Percentiles rank a stretch among this genome's conserved stretches.
Conservation (phyloP, 2,888 invertebrate genomes). For the Atherix ibis region DNA sequence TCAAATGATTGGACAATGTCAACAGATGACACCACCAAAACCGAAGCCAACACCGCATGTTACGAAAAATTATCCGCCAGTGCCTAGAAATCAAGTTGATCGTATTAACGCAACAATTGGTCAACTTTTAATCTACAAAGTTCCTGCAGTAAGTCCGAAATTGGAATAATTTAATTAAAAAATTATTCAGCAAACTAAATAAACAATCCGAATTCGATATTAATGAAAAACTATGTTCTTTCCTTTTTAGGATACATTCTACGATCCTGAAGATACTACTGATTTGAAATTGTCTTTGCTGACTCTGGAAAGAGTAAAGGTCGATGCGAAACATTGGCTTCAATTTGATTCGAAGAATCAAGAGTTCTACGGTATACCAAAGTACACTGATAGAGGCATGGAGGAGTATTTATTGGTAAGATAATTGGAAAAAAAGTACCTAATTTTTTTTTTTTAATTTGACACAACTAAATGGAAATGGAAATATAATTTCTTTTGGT, state of each 20-base stretch:
- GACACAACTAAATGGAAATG: background rate
- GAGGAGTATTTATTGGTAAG: constrained; percentile 59
- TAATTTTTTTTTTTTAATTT: constrained; percentile 1
- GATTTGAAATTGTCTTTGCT: constrained; percentile 59
- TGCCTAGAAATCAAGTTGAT: constrained; percentile 72
- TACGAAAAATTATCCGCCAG: constrained; percentile 53
- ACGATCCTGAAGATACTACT: constrained; percentile 71
- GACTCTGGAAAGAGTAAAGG: constrained; percentile 50
- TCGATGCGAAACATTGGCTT: constrained; percentile 62
- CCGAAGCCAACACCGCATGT: constrained; percentile 38
- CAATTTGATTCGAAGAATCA: constrained; percentile 79
- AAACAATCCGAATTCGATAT: background rate
- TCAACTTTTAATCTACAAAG: constrained; percentile 61
- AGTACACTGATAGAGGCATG: constrained; percentile 51
- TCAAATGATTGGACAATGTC: constrained; percentile 53
- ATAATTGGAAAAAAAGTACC: background rate
- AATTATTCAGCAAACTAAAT: too few relatives aligned
- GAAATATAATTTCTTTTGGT: constrained; percentile 2
- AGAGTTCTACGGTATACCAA: constrained; percentile 76
- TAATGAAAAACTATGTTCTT: background rate
- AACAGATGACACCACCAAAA: constrained; percentile 34
- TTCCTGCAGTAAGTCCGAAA: constrained; percentile 61
- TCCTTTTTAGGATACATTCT: constrained; percentile 61
- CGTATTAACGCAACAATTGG: constrained; percentile 69
- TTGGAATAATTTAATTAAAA: too few relatives aligned